Evolutionary conservation across 30 jellyfish, hydroid and myxozoan genomes (phyloP).

Genomic region (Pseudorhiza aurosa): DNA sequence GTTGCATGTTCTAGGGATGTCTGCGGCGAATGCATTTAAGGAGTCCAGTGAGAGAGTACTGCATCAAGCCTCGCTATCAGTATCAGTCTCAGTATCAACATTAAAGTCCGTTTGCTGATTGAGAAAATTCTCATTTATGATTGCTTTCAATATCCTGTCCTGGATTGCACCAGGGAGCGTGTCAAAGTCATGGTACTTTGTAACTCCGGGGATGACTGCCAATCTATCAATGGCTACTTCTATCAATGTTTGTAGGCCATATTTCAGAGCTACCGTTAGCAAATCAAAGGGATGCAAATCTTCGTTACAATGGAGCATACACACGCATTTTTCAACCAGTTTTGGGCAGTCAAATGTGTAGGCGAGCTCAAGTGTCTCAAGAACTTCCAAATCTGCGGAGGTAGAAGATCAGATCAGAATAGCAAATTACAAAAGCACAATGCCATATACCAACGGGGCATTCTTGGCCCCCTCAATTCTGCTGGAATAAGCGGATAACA

Average conservation of each 20-base stretch:
- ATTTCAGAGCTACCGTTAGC: slow-evolving; percentile 11
- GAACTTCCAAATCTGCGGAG: slow-evolving; percentile 24
- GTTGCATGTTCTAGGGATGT: too few species aligned
- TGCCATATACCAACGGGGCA: too few species aligned
- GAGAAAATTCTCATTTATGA: too few species aligned
- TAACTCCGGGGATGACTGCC: neutral
- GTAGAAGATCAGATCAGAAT: too few species aligned
- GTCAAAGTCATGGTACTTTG: slow-evolving; percentile 20
- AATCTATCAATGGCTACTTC: slow-evolving; percentile 1
- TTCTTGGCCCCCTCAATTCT: too few species aligned
- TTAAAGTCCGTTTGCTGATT: too few species aligned
- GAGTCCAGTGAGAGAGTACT: too few species aligned
- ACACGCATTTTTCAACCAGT: slow-evolving; percentile 4
- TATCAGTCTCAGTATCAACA: too few species aligned
- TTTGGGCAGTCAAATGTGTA: slow-evolving; percentile 16
- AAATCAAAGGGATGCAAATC: slow-evolving; percentile 45
- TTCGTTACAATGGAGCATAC: neutral
- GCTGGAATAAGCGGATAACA: too few species aligned
- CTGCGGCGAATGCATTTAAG: too few species aligned
- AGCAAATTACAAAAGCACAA: too few species aligned
- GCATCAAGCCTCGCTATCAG: too few species aligned
- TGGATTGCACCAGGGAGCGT: neutral
- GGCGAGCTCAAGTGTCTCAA: slow-evolving; percentile 20
- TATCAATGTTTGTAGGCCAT: neutral
- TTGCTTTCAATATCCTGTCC: neutral